Evolutionary conservation across 2,888 invertebrate species (phyloP).

Genomic region (Lasioglossum zephyrum): DNA sequence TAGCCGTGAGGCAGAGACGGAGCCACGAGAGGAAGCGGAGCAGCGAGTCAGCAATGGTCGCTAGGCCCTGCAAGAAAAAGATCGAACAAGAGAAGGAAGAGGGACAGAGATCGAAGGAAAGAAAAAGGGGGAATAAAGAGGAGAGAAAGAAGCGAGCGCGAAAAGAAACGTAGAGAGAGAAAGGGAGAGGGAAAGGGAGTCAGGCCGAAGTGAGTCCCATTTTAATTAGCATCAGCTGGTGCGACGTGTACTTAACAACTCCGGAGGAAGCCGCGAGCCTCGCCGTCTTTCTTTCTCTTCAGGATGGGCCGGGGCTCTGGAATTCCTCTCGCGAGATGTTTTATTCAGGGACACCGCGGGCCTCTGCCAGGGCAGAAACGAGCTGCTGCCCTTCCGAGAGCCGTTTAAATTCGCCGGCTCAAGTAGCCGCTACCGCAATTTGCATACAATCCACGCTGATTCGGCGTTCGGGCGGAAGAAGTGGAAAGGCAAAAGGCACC

Average conservation of each 20-base stretch:
- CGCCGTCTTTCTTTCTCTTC: conserved; percentile 44
- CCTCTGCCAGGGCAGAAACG: conserved; percentile 73
- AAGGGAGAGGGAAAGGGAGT: background rate
- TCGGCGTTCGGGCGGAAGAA: conserved; percentile 64
- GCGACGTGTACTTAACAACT: conserved; percentile 83
- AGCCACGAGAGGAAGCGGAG: conserved; percentile 49
- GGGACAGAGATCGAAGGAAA: conserved; percentile 10
- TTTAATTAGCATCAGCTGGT: conserved; percentile 84
- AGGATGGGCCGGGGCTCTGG: conserved; percentile 70
- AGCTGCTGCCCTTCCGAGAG: conserved; percentile 69
- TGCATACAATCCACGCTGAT: conserved; percentile 83
- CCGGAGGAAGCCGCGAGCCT: conserved; percentile 54
- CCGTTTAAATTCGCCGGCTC: conserved; percentile 78
- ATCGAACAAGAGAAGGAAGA: background rate
- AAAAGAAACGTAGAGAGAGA: background rate
- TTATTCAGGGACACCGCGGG: conserved; percentile 83
- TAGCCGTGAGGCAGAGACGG: conserved; percentile 80
- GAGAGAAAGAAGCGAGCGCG: conserved; percentile 12
- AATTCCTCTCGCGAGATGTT: conserved; percentile 82
- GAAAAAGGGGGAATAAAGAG: conserved; percentile 50
- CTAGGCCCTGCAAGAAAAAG: background rate
- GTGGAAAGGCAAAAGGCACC: conserved; percentile 20
- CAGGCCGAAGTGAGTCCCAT: conserved; percentile 78
- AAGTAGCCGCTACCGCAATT: conserved; percentile 83
- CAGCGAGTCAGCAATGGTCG: conserved; percentile 38